A percentile compares a stretch with the other conserved stretches of the same genome.
phyloP scores from a whole-genome alignment of 2,888 invertebrate species.

The Autographa pulchrina region DNA sequence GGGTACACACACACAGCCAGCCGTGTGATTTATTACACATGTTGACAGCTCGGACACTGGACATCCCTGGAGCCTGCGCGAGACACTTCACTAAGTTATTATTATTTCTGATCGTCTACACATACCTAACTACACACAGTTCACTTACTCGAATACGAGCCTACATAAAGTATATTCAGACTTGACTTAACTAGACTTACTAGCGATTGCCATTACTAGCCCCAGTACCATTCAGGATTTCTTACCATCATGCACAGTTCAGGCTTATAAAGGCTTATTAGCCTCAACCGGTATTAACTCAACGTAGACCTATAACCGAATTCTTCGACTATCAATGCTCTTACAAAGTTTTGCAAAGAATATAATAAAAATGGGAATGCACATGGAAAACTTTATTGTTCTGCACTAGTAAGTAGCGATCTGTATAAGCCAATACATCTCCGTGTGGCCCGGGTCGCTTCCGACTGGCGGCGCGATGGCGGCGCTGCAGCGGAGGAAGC shows the following conservation, averaged over 20 bases:
- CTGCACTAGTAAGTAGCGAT: neutral
- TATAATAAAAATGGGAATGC: too few species aligned
- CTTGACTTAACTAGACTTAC: neutral
- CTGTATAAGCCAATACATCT: neutral
- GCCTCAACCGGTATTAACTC: too few species aligned
- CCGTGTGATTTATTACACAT: conserved; percentile 11
- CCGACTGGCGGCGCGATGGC: conserved; percentile 15
- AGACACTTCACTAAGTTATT: neutral
- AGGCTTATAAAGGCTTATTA: too few species aligned
- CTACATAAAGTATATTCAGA: neutral
- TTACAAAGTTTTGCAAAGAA: too few species aligned
- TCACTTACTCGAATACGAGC: neutral
- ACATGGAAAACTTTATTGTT: neutral
- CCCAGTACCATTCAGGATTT: too few species aligned
- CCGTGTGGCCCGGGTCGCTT: neutral
- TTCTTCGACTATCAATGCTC: neutral
- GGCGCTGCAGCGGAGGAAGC: conserved; percentile 53
- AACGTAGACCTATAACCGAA: too few species aligned
- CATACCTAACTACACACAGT: neutral
- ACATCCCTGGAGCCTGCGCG: neutral
- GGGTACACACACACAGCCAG: neutral
- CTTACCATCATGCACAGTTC: too few species aligned
- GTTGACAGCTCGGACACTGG: neutral
- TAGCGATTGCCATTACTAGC: too few species aligned
- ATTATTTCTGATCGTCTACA: neutral